Percentiles rank a stretch among this genome's conserved stretches.
These are phyloP conservation scores for Menidia beryllina DNA, from an alignment of 2,113 vertebrate species.

Conservation along the genomic window DNA sequence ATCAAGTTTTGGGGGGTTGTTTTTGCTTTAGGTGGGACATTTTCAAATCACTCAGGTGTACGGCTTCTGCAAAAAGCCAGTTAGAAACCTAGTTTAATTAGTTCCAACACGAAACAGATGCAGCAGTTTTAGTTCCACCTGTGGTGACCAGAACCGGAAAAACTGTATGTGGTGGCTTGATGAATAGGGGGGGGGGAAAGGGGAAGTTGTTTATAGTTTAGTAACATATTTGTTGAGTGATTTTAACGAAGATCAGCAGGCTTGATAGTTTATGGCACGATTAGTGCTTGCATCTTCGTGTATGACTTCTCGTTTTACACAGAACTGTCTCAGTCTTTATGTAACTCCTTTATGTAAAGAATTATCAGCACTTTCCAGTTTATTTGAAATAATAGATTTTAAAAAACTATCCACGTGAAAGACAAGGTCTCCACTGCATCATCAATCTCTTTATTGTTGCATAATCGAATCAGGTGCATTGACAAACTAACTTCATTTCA, in stretches of 20 bases:
- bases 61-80: background rate
- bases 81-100: background rate
- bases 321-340: background rate
- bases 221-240: too few relatives aligned
- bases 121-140: background rate
- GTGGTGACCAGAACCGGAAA: too few relatives aligned
- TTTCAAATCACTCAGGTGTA: too few relatives aligned
- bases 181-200: background rate
- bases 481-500: slow-evolving; percentile 11
- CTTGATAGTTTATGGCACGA: too few relatives aligned
- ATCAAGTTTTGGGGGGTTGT: too few relatives aligned
- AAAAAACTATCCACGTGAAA: too few relatives aligned
- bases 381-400: background rate
- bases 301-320: background rate
- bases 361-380: too few relatives aligned
- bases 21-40: too few relatives aligned
- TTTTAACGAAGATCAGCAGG: background rate
- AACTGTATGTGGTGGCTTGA: background rate
- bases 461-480: background rate
- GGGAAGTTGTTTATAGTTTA: slow-evolving; percentile 41
- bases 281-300: too few relatives aligned
- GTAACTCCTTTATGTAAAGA: too few relatives aligned
- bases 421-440: background rate
- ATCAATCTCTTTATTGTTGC: background rate
- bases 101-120: background rate